A percentile compares a stretch with the other conserved stretches of the same genome.
These are phyloP conservation scores for Acrobasis consociella DNA, from an alignment of 2,888 invertebrate genomes.

Conservation along the genomic window DNA sequence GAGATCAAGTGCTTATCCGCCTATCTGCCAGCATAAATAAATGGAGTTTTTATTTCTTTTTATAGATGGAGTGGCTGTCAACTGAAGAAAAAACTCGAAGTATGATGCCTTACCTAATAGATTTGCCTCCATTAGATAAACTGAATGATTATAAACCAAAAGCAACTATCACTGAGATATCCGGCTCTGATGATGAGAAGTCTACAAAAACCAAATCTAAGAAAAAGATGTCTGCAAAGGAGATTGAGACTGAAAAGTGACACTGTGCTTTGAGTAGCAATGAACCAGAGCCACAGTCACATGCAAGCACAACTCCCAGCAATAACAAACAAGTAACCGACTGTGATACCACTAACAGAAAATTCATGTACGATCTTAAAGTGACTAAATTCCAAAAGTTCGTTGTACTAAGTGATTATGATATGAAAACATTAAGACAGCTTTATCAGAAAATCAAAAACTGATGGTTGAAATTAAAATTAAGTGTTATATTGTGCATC, in stretches of 20 bases:
- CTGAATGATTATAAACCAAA: slow-evolving; percentile 33
- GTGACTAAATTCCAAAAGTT: slow-evolving; percentile 43
- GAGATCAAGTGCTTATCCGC: too few relatives aligned
- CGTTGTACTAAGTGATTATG: slow-evolving; percentile 50
- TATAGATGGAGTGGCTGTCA: slow-evolving; percentile 78
- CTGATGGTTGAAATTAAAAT: not conserved
- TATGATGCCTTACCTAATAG: slow-evolving; percentile 75
- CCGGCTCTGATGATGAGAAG: slow-evolving; percentile 32
- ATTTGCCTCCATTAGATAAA: slow-evolving; percentile 63
- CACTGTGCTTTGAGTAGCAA: slow-evolving; percentile 40
- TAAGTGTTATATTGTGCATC: not conserved
- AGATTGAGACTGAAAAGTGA: slow-evolving; percentile 67
- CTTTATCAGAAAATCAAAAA: slow-evolving; percentile 44
- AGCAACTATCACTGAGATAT: slow-evolving; percentile 38
- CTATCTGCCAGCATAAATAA: too few relatives aligned
- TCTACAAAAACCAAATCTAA: slow-evolving; percentile 28
- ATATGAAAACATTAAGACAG: slow-evolving; percentile 51
- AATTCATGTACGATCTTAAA: slow-evolving; percentile 51
- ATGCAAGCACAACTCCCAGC: slow-evolving; percentile 39
- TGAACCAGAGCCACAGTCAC: slow-evolving; percentile 36
- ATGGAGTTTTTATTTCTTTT: slow-evolving; percentile 16
- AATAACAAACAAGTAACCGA: slow-evolving; percentile 43
- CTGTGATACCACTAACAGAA: slow-evolving; percentile 59
- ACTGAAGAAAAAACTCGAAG: slow-evolving; percentile 71
- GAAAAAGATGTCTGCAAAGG: slow-evolving; percentile 42